Conservation (phyloP, 2,888 invertebrate genomes). For the Meteorus cinctellus region DNA sequence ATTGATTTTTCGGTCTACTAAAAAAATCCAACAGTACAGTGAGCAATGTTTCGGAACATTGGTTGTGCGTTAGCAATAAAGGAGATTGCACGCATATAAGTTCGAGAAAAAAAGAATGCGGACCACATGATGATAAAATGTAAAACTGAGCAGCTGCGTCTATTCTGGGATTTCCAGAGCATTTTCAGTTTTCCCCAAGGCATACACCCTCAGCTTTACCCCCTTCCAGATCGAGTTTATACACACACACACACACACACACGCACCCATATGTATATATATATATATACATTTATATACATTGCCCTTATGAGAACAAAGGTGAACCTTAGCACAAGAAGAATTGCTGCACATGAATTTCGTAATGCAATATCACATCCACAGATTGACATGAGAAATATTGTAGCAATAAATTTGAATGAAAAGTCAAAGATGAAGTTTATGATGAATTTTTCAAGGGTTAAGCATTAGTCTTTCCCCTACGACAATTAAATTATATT, state of each 20-base stretch:
- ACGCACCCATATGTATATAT: too few relatives aligned
- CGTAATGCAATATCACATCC: background rate
- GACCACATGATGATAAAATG: background rate
- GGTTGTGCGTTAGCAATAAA: background rate
- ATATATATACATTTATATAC: background rate
- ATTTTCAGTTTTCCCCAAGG: conserved; percentile 52
- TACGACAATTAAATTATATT: conserved; percentile 9
- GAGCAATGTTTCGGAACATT: background rate
- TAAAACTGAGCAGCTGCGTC: conserved; percentile 47
- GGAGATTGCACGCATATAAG: conserved; percentile 26
- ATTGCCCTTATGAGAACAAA: conserved; percentile 11
- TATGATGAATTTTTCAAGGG: background rate
- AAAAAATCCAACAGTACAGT: background rate
- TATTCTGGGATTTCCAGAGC: conserved; percentile 50
- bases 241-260: background rate
- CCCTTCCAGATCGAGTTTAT: background rate
- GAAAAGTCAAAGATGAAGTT: background rate
- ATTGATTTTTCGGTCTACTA: too few relatives aligned
- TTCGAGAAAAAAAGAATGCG: background rate
- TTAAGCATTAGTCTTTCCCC: background rate
- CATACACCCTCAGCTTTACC: conserved; percentile 12
- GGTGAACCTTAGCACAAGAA: conserved; percentile 4
- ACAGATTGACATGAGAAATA: background rate
- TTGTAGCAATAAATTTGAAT: background rate
- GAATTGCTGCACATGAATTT: conserved; percentile 20